Evolutionary conservation across 2,113 vertebrate species (phyloP).

Genomic region (Hyperopisus bebe): DNA sequence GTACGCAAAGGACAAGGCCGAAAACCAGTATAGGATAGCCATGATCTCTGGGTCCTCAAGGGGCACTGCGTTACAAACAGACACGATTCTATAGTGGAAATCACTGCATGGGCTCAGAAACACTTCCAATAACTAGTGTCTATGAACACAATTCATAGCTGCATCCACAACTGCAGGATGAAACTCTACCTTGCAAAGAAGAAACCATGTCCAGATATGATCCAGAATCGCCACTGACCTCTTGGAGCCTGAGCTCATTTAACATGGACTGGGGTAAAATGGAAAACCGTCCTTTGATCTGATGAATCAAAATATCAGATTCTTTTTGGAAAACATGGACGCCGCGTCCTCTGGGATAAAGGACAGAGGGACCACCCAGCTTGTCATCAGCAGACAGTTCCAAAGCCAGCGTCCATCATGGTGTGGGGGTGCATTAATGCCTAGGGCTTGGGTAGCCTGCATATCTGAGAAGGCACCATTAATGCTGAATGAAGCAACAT

Average conservation of each 20-base stretch:
- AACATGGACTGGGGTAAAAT: not conserved
- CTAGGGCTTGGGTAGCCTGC: not conserved
- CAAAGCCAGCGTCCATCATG: not conserved
- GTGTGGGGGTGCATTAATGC: not conserved
- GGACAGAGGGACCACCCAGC: not conserved
- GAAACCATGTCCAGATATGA: not conserved
- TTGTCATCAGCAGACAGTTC: not conserved
- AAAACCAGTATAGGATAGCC: not conserved
- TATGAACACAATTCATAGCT: not conserved
- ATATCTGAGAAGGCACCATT: not conserved
- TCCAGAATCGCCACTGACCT: not conserved
- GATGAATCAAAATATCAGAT: not conserved
- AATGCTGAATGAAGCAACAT: not conserved
- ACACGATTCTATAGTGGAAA: not conserved
- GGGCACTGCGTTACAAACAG: not conserved
- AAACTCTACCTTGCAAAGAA: too few relatives aligned
- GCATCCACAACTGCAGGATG: not conserved
- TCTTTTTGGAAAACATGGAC: not conserved
- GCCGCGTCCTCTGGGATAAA: not conserved
- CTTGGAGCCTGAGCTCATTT: not conserved
- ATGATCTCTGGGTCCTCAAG: not conserved
- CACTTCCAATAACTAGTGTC: not conserved
- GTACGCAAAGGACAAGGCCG: not conserved
- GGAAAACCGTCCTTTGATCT: too few relatives aligned
- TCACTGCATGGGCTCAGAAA: not conserved